These are phyloP conservation scores for Emys orbicularis DNA, from an alignment of 2,797 vertebrate species.

Conservation along the genomic window DNA sequence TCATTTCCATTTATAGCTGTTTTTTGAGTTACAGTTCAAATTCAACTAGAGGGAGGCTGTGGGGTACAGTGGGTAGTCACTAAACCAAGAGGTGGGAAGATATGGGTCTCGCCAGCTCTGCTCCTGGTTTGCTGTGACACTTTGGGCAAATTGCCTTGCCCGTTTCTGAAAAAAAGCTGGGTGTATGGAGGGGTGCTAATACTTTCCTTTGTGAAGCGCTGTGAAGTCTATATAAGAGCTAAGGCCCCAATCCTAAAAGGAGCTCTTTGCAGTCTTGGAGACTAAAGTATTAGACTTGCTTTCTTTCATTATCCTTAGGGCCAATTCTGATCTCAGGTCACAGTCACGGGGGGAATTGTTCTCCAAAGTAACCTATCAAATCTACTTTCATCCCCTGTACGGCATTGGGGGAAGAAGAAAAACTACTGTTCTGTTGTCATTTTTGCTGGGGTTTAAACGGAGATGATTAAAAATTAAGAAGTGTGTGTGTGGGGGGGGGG, in stretches of 20 bases:
- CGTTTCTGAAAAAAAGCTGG: background rate
- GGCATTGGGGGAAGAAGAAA: background rate
- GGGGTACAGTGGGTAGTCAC: fast-evolving
- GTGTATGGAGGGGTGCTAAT: background rate
- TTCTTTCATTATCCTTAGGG: background rate
- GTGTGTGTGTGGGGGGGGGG: fast-evolving
- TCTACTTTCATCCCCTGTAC: background rate
- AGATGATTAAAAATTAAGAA: background rate
- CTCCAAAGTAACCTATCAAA: background rate
- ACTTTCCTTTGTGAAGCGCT: background rate
- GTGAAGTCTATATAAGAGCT: background rate
- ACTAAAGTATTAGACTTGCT: background rate
- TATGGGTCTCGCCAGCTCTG: background rate
- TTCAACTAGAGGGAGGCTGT: background rate
- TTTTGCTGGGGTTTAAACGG: background rate
- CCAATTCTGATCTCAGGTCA: background rate
- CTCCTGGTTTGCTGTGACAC: background rate
- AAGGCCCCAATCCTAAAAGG: background rate
- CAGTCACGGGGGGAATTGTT: background rate
- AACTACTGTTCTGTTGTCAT: background rate
- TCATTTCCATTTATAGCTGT: background rate
- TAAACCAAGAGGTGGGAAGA: background rate
- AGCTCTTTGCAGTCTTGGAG: background rate
- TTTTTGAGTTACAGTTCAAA: background rate
- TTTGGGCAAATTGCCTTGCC: background rate